Evolutionary conservation across 1,140 invertebrate genomes (phyloP), one percentile per base, ranked within the genome.

Genomic region (Oncopodura yosiiana): DNA sequence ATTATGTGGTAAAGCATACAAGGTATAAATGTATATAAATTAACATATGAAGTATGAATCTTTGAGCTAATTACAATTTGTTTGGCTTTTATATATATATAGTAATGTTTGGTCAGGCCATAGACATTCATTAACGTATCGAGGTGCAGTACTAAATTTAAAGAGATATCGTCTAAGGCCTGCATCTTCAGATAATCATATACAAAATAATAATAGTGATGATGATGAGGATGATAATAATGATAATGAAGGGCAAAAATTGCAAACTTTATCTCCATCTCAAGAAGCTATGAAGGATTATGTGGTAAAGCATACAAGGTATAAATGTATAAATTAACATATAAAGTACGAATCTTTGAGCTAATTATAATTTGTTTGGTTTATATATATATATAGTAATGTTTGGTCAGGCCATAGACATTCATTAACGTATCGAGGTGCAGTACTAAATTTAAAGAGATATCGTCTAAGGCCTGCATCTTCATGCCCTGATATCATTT

Each of bases 401-500:
- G 46, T 43, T 11, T 52, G 57, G 44, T 53, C 57, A 36, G 58
- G 45, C 8, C 62, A 64, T 56, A 39, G 62, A 55, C 84, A 86
- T 68, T 86, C 84, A 0, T 78, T 91, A 19, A 86, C 84, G 66
- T 85, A 87, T 69, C 79, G 88, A 57, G 84, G 83, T 38, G 86
- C 85, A 1, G 83, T 86, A 70, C 70, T 88, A 26, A 86, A 86
- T 68, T 80, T 85, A 46, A 79, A 81, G 55, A 77, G 82, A 49
- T 92, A 92, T 69, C 77, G 83, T 42, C 71, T 91, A 51, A 77
- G 86, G 41, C 62, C 62, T 2, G 87, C 87, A 8, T 90, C 86
- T 0, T 90, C 87, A 18, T 91, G 87, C 70, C 87, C 88, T 1
- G 82, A 92, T 70, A 91, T 93, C 61, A 90, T 90, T 67, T 90